phyloP scores from a whole-genome alignment of 2,888 invertebrate species.

The Phasia obesa region DNA sequence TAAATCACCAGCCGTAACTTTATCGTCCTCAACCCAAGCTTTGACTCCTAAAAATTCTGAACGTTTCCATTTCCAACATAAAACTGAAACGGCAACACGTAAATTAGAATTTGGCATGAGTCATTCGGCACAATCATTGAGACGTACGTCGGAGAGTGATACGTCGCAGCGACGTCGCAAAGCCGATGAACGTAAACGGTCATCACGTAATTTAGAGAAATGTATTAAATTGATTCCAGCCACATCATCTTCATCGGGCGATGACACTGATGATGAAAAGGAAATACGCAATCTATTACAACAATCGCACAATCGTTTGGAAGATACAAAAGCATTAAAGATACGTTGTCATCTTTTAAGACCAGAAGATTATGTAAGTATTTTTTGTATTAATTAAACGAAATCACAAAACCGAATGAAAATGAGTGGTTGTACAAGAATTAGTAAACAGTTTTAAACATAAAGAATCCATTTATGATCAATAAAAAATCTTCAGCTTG shows the following conservation, averaged over 20 bases:
- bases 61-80: slow-evolving; percentile 71
- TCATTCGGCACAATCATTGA: slow-evolving; percentile 80
- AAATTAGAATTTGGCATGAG: slow-evolving; percentile 81
- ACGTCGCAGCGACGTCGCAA: slow-evolving; percentile 81
- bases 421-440: not conserved
- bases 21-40: slow-evolving; percentile 80
- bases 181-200: slow-evolving; percentile 81
- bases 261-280: slow-evolving; percentile 81
- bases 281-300: slow-evolving; percentile 81
- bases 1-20: slow-evolving; percentile 74
- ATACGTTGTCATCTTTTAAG: slow-evolving; percentile 82
- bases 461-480: too few relatives aligned
- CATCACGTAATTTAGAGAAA: slow-evolving; percentile 81
- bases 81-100: slow-evolving; percentile 75
- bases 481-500: too few relatives aligned
- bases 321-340: slow-evolving; percentile 81
- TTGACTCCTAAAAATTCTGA: slow-evolving; percentile 79
- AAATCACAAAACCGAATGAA: not conserved
- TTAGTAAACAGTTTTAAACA: too few relatives aligned
- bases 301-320: slow-evolving; percentile 81
- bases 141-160: slow-evolving; percentile 82
- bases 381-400: not conserved
- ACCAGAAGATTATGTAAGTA: slow-evolving; percentile 83
- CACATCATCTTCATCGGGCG: slow-evolving; percentile 79
- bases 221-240: slow-evolving; percentile 80